A percentile compares a stretch with the other conserved stretches of the same genome.
Evolutionary conservation across 2,797 vertebrate species (phyloP).

Genomic region (Tapirus indicus): DNA sequence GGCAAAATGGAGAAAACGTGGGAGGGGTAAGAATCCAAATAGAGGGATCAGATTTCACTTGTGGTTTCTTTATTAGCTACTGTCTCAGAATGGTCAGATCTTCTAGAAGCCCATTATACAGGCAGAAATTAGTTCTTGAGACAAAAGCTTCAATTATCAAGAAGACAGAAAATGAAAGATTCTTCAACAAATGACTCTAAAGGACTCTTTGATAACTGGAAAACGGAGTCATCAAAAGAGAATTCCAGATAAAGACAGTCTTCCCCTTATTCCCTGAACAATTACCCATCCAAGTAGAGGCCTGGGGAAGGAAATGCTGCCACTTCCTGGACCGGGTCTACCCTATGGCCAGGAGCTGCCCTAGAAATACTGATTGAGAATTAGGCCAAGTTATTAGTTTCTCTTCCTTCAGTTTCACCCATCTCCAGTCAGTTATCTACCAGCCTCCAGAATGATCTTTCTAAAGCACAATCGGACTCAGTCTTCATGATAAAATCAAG

Average conservation of each 20-base stretch:
- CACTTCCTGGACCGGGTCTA: background rate
- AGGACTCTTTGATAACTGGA: background rate
- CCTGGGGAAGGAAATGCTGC: background rate
- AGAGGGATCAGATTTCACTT: background rate
- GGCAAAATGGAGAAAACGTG: background rate
- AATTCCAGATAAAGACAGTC: background rate
- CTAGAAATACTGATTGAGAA: background rate
- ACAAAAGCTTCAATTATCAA: background rate
- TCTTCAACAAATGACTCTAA: background rate
- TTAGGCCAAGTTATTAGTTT: background rate
- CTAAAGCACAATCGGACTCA: background rate
- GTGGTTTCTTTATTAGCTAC: background rate
- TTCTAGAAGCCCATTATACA: background rate
- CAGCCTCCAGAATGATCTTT: conserved; percentile 11
- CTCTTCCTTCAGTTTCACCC: background rate
- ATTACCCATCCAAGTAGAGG: background rate
- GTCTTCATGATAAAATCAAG: background rate
- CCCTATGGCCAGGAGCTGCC: background rate
- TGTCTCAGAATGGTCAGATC: background rate
- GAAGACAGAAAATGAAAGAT: conserved; percentile 34
- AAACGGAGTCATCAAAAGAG: background rate
- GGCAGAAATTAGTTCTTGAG: conserved; percentile 39
- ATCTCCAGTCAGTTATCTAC: background rate
- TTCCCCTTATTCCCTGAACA: background rate
- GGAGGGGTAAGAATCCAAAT: background rate